Base-by-base conservation (phyloP, 2,113 vertebrate genomes). In the Myrmophylax atrothorax region DNA sequence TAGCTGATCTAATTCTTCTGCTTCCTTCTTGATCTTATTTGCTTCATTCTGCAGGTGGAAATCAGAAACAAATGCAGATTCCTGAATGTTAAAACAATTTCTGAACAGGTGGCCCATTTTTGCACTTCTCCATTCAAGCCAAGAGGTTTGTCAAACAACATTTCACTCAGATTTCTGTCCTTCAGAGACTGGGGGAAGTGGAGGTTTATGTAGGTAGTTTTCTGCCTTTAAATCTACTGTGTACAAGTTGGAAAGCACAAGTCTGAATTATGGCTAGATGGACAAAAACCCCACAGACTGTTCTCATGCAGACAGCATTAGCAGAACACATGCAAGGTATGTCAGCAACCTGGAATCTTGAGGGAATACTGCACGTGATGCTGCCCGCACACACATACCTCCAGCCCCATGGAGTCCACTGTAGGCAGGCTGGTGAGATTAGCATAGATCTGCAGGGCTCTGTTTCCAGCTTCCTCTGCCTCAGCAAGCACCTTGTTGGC, bases 1-100 rank as follows among this genome's bases (percentile, higher is more conserved):
- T 63, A 99, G 97, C 47, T 97, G 98, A 96, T 99, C 99, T 33
- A 99, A 97, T 29, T 99, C 99, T 2, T 98, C 98, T 0, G 99
- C 99, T 96, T 99, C 99, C 87, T 99, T 99, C 98, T 99, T 99
- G 93, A 99, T 99, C 94, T 99, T 99, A 84, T 88, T 98, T 67
- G 99, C 99, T 69, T 99, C 99, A 23, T 98, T 99, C 99, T 97
- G 92, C 59, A 95, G 58, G 37, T 44, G 8, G 37, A 90, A 87
- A 79, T 40, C 17, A 85, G 44, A 84, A 94, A 75, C 14, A 96
- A 55, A 64, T 3, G 7, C 26, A 82, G 42, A 58, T 63, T 90
- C 40, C 35, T 37, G 44, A 79, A 75, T 26, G 2, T 29, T 50
- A 85, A 29, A 81, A 81, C 38, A 63, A 79, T 28, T 44, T 69